Evolutionary conservation across 2,797 vertebrate genomes (phyloP), one percentile per base, ranked within the genome.

Genomic region (Chlorospingus flavigularis): DNA sequence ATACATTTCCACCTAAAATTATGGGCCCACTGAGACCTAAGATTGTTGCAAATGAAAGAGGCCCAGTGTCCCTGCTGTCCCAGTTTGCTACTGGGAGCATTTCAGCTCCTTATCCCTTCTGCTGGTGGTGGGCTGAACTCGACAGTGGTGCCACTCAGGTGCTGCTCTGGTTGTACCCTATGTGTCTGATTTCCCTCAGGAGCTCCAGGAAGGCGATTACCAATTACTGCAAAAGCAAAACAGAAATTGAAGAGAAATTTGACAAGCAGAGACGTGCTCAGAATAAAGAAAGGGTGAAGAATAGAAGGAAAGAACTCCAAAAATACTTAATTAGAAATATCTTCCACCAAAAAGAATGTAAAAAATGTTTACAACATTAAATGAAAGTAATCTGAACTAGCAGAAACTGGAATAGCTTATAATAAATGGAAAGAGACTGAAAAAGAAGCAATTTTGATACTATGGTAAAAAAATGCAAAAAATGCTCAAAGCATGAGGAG

Each of bases 171-270:
- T 88, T 75, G 26, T 50, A 90, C 71, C 60, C 90, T 93, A 66
- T 40, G 12, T 14, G 55, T 55, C 66, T 87, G 70, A 88, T 89
- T 95, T 94, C 88, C 90, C 86, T 84, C 83, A 89, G 92, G 93
- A 94, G 67, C 71, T 87, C 63, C 63, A 88, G 70, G 74, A 90
- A 92, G 86, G 83, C 0, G 2, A 78, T 86, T 93, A 87, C 79
- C 92, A 94, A 93, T 90, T 94, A 95, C 88, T 78, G 86, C 62
- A 86, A 92, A 90, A 62, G 88, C 79, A 88, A 95, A 95, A 86
- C 83, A 95, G 77, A 92, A 95, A 86, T 37, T 93, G 71, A 94
- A 95, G 86, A 80, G 79, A 90, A 88, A 97, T 97, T 19, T 87
- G 86, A 95, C 86, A 93, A 87, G 63, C 50, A 87, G 63, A 92